Percentiles rank a stretch among this genome's conserved stretches.
Conservation (phyloP, 2,113 vertebrate species). For the Microcebus ravelobensis region DNA sequence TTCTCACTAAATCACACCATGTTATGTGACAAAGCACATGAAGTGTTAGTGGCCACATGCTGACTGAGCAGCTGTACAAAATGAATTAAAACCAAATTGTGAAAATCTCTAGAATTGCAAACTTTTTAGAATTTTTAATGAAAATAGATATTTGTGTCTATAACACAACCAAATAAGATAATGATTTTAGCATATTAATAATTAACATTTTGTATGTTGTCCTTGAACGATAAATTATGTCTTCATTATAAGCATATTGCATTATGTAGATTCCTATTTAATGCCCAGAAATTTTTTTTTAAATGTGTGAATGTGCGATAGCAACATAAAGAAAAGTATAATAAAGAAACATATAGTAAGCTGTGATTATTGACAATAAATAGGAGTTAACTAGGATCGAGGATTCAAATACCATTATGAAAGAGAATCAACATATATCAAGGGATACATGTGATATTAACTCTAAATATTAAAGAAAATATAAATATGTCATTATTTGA, state of each 20-base stretch:
- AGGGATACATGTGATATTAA: background rate
- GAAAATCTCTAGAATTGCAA: constrained; percentile 1
- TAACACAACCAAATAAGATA: background rate
- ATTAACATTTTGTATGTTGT: background rate
- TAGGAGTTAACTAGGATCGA: background rate
- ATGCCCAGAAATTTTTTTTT: background rate
- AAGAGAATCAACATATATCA: background rate
- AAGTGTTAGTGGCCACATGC: constrained; percentile 66
- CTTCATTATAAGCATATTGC: background rate
- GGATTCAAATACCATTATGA: background rate
- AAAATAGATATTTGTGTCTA: background rate
- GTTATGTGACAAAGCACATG: constrained; percentile 56
- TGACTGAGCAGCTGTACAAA: constrained; percentile 72
- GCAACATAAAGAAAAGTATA: background rate
- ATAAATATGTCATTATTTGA: background rate
- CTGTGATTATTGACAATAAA: background rate
- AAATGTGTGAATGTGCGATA: background rate
- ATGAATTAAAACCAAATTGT: constrained; percentile 57
- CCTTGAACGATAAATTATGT: background rate
- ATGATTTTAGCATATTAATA: background rate
- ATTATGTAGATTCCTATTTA: background rate
- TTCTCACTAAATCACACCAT: constrained; percentile 45
- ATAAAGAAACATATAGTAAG: background rate
- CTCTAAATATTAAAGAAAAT: background rate
- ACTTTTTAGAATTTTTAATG: background rate